Conservation (phyloP, 2,888 invertebrate genomes). For the Linyphia triangularis region DNA sequence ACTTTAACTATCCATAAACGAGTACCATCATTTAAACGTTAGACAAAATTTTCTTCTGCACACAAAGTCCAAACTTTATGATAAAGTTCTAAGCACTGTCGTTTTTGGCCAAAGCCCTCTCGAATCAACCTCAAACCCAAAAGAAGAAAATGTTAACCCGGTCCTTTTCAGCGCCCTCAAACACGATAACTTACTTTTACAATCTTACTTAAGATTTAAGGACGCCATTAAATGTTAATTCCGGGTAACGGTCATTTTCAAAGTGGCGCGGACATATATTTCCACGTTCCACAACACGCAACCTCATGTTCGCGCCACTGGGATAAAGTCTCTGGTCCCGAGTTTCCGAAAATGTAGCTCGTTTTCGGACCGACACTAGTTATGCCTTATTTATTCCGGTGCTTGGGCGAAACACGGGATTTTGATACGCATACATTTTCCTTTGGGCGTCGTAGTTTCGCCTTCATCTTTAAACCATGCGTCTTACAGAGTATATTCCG, state of each 20-base stretch:
- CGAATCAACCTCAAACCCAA: not conserved
- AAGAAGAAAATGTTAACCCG: conserved; percentile 30
- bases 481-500: too few relatives aligned
- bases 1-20: not conserved
- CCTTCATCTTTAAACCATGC: too few relatives aligned
- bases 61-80: not conserved
- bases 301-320: not conserved
- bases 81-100: not conserved
- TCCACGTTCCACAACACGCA: not conserved
- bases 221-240: conserved; percentile 65
- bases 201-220: conserved; percentile 49
- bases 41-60: not conserved
- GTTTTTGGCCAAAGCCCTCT: not conserved
- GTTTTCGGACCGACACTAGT: conserved; percentile 13
- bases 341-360: not conserved
- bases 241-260: conserved; percentile 52
- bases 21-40: conserved; percentile 30
- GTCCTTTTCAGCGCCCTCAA: not conserved
- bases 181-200: conserved; percentile 50
- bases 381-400: conserved; percentile 39
- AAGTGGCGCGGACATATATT: conserved; percentile 44
- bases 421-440: too few relatives aligned
- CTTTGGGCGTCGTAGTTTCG: too few relatives aligned
- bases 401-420: too few relatives aligned
- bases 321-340: not conserved